Evolutionary conservation across 1,140 invertebrate species (phyloP), one percentile per base, ranked within the genome.

Genomic region (Nasonia giraulti): DNA sequence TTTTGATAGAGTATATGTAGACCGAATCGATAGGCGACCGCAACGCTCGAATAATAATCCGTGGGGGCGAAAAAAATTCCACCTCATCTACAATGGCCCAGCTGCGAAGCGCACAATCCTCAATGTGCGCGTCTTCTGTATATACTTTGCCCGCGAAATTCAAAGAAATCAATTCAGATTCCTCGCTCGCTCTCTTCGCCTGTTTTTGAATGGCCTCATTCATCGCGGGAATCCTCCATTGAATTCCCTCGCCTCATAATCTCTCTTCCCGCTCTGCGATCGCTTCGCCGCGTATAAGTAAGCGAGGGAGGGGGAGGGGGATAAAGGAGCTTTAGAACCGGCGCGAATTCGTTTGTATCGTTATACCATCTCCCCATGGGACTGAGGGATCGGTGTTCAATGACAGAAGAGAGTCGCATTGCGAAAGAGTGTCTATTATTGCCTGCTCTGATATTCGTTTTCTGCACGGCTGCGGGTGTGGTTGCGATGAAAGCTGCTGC

Each of bases 301-400:
- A 62, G 55, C 5, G 5, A 8, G 20, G 2, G 6, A 1, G 27
- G 27, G 27, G 27, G 27, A 2, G 27, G 27, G 75, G 31, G 55
- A 79, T 2, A 79, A 66, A 79, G 62, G n/a, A 47, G 20, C 40
- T 37, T 55, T 11, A 17, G 77, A 66, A 79, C 66, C 20, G 37
- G 31, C 11, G 31, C 31, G 37, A 79, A 78, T 66, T 79, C 55
- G 14, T 66, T 62, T n/a, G 55, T 62, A 62, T 62, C 20, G 55
- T 50, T 17, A 50, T 44, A 78, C 77, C 17, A 20, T 62, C 20
- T n/a, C 20, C 20, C 17, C 17, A 14, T 44, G 20, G 17, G 20
- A 62, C 20, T 62, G 55, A 62, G n/a, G 6, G 20, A 7, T 20
- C 27, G 27, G 6, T 5, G 17, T 20, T 62, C 20, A 17, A 7